Conservation (phyloP, 1,140 invertebrate species). For the Drosophila sucinea region DNA sequence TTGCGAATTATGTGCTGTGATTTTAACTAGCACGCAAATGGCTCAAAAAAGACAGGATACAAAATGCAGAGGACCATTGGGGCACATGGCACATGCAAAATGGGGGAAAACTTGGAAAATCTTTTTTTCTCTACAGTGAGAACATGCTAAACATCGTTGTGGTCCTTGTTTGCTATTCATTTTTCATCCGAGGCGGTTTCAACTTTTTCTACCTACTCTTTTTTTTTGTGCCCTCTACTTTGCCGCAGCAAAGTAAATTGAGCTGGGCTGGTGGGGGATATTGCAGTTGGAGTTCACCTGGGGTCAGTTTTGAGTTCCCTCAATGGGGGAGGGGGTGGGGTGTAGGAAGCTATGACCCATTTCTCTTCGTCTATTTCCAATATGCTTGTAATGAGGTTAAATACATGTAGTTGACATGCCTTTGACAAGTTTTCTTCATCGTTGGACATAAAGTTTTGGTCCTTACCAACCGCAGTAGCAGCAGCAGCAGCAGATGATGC, state of each 20-base stretch:
- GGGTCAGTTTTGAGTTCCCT: constrained; percentile 32
- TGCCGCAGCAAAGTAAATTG: constrained; percentile 55
- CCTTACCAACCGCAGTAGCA: background rate
- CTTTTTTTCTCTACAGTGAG: constrained; percentile 56
- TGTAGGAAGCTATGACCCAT: background rate
- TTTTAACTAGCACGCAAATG: constrained; percentile 65
- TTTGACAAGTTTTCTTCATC: constrained; percentile 12
- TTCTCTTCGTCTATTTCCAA: constrained; percentile 20
- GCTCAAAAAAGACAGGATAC: constrained; percentile 27
- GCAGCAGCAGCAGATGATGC: constrained; percentile 25
- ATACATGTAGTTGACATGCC: constrained; percentile 22
- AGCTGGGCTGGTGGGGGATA: constrained; percentile 20
- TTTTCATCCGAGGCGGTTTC: constrained; percentile 57
- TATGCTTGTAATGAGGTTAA: constrained; percentile 37
- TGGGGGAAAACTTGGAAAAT: constrained; percentile 24
- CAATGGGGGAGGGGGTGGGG: background rate
- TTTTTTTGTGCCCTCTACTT: constrained; percentile 5
- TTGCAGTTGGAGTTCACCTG: constrained; percentile 50
- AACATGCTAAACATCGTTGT: constrained; percentile 46
- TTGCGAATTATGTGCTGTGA: constrained; percentile 76
- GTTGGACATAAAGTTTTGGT: constrained; percentile 28
- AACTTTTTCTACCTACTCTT: constrained; percentile 32
- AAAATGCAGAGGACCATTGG: constrained; percentile 11
- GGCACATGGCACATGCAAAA: constrained; percentile 14
- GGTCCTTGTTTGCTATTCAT: constrained; percentile 54